phyloP scores from a whole-genome alignment of 1,140 invertebrate species.

The Augochlora pura region DNA sequence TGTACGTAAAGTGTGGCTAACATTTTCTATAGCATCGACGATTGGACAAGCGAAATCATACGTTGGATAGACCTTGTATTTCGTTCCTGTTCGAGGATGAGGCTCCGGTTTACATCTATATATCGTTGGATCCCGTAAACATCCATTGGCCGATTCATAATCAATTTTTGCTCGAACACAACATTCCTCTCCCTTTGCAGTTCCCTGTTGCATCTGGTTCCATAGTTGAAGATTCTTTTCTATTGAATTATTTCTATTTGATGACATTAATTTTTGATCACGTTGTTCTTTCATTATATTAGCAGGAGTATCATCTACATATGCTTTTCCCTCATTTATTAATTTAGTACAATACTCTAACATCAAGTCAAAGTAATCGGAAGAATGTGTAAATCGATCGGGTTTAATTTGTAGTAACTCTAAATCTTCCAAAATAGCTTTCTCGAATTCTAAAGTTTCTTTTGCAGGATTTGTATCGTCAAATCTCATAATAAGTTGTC shows the following conservation, averaged over 20 bases:
- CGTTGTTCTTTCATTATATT: slow-evolving; percentile 97
- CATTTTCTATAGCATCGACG: slow-evolving; percentile 97
- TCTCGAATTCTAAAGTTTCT: slow-evolving; percentile 98
- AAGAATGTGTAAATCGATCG: slow-evolving; percentile 96
- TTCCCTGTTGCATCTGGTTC: slow-evolving; percentile 97
- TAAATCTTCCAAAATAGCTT: slow-evolving; percentile 98
- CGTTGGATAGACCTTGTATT: slow-evolving; percentile 99
- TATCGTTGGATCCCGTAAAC: slow-evolving; percentile 99
- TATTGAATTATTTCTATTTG: slow-evolving; percentile 91
- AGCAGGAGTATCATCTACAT: slow-evolving; percentile 97
- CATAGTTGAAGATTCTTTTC: slow-evolving; percentile 94
- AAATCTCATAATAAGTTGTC: slow-evolving; percentile 98
- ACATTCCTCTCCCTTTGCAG: slow-evolving; percentile 88
- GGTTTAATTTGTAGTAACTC: slow-evolving; percentile 95
- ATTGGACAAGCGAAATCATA: slow-evolving; percentile 99
- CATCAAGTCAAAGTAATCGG: slow-evolving; percentile 97
- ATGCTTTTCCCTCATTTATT: slow-evolving; percentile 94
- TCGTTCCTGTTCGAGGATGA: slow-evolving; percentile 95
- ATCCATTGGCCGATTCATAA: slow-evolving; percentile 97
- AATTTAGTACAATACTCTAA: slow-evolving; percentile 93
- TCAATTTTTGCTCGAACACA: slow-evolving; percentile 99
- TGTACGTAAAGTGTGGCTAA: slow-evolving; percentile 98
- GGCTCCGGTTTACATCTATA: slow-evolving; percentile 98
- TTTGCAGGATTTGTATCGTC: slow-evolving; percentile 99
- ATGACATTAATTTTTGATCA: slow-evolving; percentile 93